Evolutionary conservation across 2,888 invertebrate genomes (phyloP).

Genomic region (Andrena dorsata): DNA sequence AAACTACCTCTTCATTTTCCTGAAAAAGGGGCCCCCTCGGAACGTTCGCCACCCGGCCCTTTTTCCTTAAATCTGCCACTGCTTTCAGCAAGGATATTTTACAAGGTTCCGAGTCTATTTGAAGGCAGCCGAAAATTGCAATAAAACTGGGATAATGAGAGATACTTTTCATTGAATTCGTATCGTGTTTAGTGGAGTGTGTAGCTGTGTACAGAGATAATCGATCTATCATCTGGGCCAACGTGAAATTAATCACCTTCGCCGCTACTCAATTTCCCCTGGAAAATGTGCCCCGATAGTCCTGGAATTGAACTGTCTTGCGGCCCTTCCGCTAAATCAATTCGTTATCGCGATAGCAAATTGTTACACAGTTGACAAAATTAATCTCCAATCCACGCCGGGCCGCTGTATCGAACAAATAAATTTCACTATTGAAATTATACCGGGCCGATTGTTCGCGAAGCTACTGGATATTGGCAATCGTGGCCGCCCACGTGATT

Average conservation of each 20-base stretch:
- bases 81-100: too few species aligned
- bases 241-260: constrained; percentile 47
- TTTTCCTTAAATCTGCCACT: too few species aligned
- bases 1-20: too few species aligned
- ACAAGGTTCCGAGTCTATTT: too few species aligned
- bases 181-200: not conserved
- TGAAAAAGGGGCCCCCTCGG: too few species aligned
- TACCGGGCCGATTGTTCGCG: constrained; percentile 29
- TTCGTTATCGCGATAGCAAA: constrained; percentile 54
- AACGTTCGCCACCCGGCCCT: too few species aligned
- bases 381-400: constrained; percentile 46
- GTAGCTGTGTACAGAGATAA: not conserved
- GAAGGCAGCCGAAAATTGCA: too few species aligned
- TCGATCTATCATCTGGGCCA: constrained; percentile 31
- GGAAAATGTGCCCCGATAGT: constrained; percentile 38
- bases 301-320: constrained; percentile 56
- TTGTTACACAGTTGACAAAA: constrained; percentile 55
- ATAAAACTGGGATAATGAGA: not conserved
- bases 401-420: constrained; percentile 37
- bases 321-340: constrained; percentile 52
- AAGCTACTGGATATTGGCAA: constrained; percentile 24
- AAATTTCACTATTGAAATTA: constrained; percentile 41
- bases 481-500: not conserved
- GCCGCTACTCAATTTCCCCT: constrained; percentile 45
- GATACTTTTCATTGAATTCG: constrained; percentile 20